Evolutionary conservation across 2,888 invertebrate genomes (phyloP).

Genomic region (Stenolophus ochropezus): DNA sequence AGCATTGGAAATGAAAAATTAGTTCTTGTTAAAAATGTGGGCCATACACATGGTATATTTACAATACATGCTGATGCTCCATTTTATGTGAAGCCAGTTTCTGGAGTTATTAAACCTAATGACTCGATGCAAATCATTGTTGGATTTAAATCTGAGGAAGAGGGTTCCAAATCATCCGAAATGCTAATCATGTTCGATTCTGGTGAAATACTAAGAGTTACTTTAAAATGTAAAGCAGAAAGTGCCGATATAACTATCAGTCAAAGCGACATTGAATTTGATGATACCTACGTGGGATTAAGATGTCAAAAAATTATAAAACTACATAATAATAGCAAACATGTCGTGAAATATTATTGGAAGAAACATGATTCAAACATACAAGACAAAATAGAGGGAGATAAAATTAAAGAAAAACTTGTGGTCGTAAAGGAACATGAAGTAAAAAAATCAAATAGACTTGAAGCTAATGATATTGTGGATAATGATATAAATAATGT

Average conservation of each 20-base stretch:
- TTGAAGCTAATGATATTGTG: conserved; percentile 68
- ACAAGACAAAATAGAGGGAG: conserved; percentile 69
- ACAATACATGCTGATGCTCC: conserved; percentile 72
- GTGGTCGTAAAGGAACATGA: conserved; percentile 67
- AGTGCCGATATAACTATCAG: conserved; percentile 75
- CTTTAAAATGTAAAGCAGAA: conserved; percentile 72
- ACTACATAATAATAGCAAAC: conserved; percentile 76
- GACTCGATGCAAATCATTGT: conserved; percentile 74
- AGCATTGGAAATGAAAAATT: conserved; percentile 74
- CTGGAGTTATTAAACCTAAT: conserved; percentile 74
- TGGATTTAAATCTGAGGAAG: conserved; percentile 74
- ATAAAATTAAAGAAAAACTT: conserved; percentile 65
- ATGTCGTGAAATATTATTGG: conserved; percentile 76
- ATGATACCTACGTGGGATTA: conserved; percentile 78
- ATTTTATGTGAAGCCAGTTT: conserved; percentile 75
- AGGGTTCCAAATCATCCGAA: conserved; percentile 72
- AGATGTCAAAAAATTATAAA: conserved; percentile 74
- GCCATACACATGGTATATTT: conserved; percentile 74
- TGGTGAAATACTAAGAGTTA: conserved; percentile 75
- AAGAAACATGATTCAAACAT: conserved; percentile 74
- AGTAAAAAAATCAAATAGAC: conserved; percentile 64
- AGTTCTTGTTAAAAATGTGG: conserved; percentile 76
- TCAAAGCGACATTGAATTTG: conserved; percentile 74
- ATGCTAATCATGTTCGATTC: conserved; percentile 71
- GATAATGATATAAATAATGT: conserved; percentile 67